Evolutionary conservation across 2,888 invertebrate species (phyloP).

Genomic region (Cheilosia urbana): DNA sequence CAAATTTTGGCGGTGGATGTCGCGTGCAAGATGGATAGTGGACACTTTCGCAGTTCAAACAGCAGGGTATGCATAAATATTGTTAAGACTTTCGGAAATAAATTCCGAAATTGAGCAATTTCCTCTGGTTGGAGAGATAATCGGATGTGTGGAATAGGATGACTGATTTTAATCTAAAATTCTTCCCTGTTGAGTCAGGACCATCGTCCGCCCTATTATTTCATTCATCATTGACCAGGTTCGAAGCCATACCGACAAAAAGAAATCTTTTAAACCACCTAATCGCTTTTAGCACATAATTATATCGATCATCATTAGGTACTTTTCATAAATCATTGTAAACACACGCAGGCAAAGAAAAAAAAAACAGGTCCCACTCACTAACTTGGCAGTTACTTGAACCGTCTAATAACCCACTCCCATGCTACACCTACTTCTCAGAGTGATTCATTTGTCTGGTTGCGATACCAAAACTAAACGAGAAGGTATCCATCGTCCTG

Average conservation of each 20-base stretch:
- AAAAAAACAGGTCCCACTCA: not conserved
- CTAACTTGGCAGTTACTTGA: slow-evolving; percentile 26
- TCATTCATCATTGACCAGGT: too few relatives aligned
- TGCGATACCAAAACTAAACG: not conserved
- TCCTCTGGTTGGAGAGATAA: too few relatives aligned
- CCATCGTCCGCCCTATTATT: too few relatives aligned
- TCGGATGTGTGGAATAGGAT: too few relatives aligned
- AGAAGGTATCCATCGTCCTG: slow-evolving; percentile 13
- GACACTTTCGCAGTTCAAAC: not conserved
- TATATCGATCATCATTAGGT: not conserved
- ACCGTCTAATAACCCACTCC: slow-evolving; percentile 57
- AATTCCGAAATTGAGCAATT: too few relatives aligned
- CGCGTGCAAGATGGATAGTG: not conserved
- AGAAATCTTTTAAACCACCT: too few relatives aligned
- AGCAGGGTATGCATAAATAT: not conserved
- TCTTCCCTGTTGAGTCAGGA: too few relatives aligned
- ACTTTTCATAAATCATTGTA: not conserved
- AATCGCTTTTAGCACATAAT: too few relatives aligned
- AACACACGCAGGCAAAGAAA: not conserved
- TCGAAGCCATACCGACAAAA: too few relatives aligned
- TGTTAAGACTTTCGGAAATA: not conserved
- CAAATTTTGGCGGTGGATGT: not conserved
- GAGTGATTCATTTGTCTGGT: slow-evolving; percentile 60
- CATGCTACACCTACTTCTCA: slow-evolving; percentile 58
- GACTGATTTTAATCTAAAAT: too few relatives aligned